A percentile compares a stretch with the other conserved stretches of the same genome.
These are phyloP conservation scores for Nesospiza acunhae DNA, from an alignment of 2,113 vertebrate genomes.

Conservation along the genomic window DNA sequence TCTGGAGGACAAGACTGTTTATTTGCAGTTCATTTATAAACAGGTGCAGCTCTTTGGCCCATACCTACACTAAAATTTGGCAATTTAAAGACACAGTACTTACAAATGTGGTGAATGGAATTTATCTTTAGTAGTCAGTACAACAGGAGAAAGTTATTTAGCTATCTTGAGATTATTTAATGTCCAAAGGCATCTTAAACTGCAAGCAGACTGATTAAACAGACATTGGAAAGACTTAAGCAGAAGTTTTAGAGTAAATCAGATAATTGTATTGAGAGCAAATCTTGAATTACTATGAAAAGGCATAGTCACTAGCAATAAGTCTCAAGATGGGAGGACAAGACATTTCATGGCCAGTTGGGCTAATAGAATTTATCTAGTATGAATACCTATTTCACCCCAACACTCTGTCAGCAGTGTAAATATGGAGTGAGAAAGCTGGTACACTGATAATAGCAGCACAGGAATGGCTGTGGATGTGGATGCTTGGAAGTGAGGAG, in stretches of 20 bases:
- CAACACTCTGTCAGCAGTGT: background rate
- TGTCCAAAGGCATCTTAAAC: background rate
- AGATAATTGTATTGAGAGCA: background rate
- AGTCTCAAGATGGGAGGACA: background rate
- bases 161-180: background rate
- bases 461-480: background rate
- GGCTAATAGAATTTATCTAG: background rate
- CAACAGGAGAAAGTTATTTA: background rate
- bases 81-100: background rate
- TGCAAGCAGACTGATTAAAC: background rate
- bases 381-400: background rate
- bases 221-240: background rate
- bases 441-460: accelerated
- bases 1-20: background rate
- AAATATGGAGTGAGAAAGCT: background rate
- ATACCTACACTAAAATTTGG: background rate
- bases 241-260: background rate
- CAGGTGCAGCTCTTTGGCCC: background rate
- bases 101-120: background rate
- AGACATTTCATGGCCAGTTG: background rate
- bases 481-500: background rate
- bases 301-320: background rate
- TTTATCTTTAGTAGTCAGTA: background rate
- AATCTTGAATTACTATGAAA: background rate
- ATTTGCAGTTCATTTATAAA: background rate